Conservation (phyloP, 2,113 vertebrate genomes). For the Channa maculata region DNA sequence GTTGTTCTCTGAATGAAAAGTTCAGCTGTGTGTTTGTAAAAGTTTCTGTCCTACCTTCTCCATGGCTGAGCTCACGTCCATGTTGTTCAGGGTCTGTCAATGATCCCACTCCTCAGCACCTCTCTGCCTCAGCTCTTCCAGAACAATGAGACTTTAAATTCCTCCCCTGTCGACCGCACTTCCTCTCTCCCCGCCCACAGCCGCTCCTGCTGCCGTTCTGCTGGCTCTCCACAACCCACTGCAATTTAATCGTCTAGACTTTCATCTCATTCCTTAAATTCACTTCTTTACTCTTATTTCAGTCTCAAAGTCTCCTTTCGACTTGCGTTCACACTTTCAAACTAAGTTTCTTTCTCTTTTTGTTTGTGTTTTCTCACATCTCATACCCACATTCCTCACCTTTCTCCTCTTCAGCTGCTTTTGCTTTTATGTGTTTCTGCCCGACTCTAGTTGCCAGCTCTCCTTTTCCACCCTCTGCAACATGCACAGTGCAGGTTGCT, state of each 20-base stretch:
- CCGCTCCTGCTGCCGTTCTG: constrained; percentile 24
- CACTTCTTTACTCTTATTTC: neutral
- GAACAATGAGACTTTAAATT: constrained; percentile 76
- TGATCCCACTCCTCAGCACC: neutral
- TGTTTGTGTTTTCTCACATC: neutral
- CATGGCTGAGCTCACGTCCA: constrained; percentile 70
- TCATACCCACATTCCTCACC: neutral
- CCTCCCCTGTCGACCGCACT: constrained; percentile 67
- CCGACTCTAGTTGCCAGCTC: constrained; percentile 3
- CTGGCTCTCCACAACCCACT: constrained; percentile 33
- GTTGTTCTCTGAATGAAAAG: neutral
- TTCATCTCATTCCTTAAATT: constrained; percentile 18
- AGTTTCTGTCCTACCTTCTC: constrained; percentile 73
- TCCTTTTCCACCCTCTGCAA: constrained; percentile 53
- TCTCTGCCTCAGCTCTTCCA: constrained; percentile 43
- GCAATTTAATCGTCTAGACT: constrained; percentile 35
- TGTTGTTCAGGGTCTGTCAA: constrained; percentile 11
- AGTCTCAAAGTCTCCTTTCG: neutral
- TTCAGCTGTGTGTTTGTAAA: neutral
- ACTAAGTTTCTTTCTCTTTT: neutral
- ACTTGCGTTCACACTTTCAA: neutral
- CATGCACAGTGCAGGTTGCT: constrained; percentile 52
- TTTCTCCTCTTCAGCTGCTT: neutral
- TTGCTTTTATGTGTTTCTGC: too few species aligned
- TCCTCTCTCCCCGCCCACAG: constrained; percentile 66